A percentile compares a stretch with the other conserved stretches of the same genome.
Conservation (phyloP, 1,140 invertebrate genomes). For the Branchinecta lynchi region DNA sequence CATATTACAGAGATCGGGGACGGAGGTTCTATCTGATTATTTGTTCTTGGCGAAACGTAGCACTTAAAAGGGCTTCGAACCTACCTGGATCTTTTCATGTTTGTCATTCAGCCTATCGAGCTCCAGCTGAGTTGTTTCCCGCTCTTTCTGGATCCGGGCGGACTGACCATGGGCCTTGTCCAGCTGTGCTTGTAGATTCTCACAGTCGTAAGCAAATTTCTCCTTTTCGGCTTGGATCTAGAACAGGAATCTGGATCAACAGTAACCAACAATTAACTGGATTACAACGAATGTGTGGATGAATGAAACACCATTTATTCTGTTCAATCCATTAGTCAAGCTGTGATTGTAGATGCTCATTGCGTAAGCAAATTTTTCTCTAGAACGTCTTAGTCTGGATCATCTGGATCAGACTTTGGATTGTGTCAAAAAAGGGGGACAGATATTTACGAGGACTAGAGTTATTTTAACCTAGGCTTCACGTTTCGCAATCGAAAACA, state of each 20-base stretch:
- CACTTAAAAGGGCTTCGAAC: conserved; percentile 10
- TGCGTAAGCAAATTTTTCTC: too few relatives aligned
- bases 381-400: too few relatives aligned
- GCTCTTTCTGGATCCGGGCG: conserved; percentile 69
- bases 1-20: too few relatives aligned
- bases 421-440: too few relatives aligned
- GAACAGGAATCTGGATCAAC: conserved; percentile 15
- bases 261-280: not conserved
- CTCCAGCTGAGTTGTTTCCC: conserved; percentile 64
- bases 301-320: too few relatives aligned
- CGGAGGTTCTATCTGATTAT: too few relatives aligned
- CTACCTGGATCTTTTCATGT: conserved; percentile 71
- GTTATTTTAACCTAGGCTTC: too few relatives aligned
- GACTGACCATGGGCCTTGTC: conserved; percentile 74
- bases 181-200: conserved; percentile 71
- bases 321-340: too few relatives aligned
- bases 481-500: too few relatives aligned
- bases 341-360: too few relatives aligned
- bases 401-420: too few relatives aligned
- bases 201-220: conserved; percentile 72
- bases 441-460: too few relatives aligned
- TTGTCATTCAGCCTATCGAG: conserved; percentile 71
- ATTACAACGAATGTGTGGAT: not conserved
- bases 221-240: conserved; percentile 77
- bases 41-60: not conserved